phyloP scores from a whole-genome alignment of 2,113 vertebrate species.

The Cromileptes altivelis region DNA sequence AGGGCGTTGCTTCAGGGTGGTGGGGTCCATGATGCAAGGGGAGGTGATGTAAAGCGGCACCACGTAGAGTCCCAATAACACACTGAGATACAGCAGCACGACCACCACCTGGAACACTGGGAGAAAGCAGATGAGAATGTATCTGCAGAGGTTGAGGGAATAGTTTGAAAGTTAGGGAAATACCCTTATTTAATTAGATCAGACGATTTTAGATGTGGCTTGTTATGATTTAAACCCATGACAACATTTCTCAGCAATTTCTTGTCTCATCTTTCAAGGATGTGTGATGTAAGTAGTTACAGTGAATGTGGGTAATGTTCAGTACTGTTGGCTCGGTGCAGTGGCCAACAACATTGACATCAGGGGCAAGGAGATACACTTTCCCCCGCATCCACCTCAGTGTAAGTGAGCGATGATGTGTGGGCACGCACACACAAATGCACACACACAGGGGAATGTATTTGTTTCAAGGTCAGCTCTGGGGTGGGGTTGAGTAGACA shows the following conservation, averaged over 20 bases:
- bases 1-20: conserved; percentile 88
- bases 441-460: conserved; percentile 28
- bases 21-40: conserved; percentile 95
- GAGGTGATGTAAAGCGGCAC: conserved; percentile 93
- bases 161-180: not conserved
- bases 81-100: conserved; percentile 88
- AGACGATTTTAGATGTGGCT: not conserved
- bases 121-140: not conserved
- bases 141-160: not conserved
- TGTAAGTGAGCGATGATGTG: conserved; percentile 35
- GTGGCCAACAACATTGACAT: conserved; percentile 8
- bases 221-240: not conserved
- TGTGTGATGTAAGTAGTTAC: not conserved
- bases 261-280: not conserved
- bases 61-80: conserved; percentile 91
- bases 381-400: conserved; percentile 21
- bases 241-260: not conserved
- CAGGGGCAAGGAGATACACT: conserved; percentile 28
- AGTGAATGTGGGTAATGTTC: conserved; percentile 8
- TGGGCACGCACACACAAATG: not conserved
- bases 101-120: conserved; percentile 91
- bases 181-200: not conserved
- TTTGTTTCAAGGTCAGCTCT: conserved; percentile 77
- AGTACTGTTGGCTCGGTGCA: not conserved
- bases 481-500: conserved; percentile 58